Conservation (phyloP, 1,140 invertebrate genomes). For the Brachionus calyciflorus region DNA sequence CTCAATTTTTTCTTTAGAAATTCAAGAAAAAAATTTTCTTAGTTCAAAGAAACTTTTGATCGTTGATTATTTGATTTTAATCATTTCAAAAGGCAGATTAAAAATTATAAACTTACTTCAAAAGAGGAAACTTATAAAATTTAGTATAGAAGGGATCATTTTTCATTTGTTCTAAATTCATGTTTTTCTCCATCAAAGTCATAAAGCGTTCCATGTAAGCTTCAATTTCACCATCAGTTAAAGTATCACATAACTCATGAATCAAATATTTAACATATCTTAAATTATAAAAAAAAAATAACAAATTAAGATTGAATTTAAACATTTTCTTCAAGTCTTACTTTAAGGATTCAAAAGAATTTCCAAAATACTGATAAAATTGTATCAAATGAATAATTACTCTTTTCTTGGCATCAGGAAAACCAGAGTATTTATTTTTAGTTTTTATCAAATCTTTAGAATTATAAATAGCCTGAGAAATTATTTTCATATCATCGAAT, state of each 20-base stretch:
- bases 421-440: neutral
- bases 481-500: neutral
- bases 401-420: neutral
- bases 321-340: neutral
- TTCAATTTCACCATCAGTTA: neutral
- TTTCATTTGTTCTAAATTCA: neutral
- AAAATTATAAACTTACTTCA: conserved; percentile 24
- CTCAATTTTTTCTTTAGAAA: no score
- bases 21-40: no score
- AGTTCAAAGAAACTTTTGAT: neutral
- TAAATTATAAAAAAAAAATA: neutral
- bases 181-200: neutral
- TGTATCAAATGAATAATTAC: neutral
- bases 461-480: no score
- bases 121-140: conserved; percentile 45
- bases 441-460: neutral
- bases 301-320: neutral
- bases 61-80: no score
- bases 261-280: conserved; percentile 42
- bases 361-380: neutral
- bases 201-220: conserved; percentile 1
- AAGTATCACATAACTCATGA: conserved; percentile 20
- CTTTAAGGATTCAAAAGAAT: neutral
- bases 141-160: conserved; percentile 18
- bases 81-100: no score